A percentile compares a stretch with the other conserved stretches of the same genome.
Conservation (phyloP, 2,113 vertebrate species). For the Rattus rattus region DNA sequence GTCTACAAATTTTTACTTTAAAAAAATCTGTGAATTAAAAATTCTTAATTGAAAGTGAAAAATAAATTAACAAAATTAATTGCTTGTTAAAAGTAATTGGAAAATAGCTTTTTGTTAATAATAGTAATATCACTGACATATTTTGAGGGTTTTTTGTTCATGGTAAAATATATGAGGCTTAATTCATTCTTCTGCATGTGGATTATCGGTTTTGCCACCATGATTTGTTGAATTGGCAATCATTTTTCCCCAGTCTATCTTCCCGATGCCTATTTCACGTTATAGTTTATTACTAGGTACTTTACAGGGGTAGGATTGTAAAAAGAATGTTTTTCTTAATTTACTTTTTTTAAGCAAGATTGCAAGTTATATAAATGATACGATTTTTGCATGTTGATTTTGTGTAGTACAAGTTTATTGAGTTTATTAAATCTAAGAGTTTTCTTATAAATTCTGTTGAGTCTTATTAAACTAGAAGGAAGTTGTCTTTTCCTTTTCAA, state of each 20-base stretch:
- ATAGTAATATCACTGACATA: background rate
- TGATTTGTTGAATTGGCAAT: background rate
- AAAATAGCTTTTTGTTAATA: background rate
- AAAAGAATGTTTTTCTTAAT: background rate
- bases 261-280: background rate
- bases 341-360: background rate
- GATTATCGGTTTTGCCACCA: background rate
- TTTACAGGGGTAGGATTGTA: background rate
- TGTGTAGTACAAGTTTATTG: background rate
- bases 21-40: background rate
- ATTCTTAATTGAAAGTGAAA: background rate
- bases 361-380: background rate
- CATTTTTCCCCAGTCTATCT: background rate
- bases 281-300: background rate
- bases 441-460: background rate
- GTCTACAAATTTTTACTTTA: background rate
- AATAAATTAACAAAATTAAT: background rate
- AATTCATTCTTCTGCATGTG: background rate
- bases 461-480: background rate
- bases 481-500: background rate
- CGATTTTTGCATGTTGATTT: background rate
- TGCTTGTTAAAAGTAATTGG: background rate
- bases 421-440: background rate
- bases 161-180: background rate
- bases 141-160: background rate